These are phyloP conservation scores for Protosalanx chinensis DNA, from an alignment of 2,797 vertebrate species.

Conservation along the genomic window DNA sequence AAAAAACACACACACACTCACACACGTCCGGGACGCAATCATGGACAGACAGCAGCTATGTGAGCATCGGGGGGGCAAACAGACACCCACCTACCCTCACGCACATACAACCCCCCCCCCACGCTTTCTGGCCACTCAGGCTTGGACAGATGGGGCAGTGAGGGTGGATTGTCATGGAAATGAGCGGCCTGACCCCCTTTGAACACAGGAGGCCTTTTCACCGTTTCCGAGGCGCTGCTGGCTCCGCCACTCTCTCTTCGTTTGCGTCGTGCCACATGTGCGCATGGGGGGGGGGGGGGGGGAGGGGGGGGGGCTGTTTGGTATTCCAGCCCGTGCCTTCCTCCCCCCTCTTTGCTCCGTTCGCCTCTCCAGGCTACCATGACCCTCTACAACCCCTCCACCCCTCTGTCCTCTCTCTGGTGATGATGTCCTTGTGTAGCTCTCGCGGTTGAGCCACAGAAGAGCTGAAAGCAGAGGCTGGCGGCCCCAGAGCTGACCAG, in stretches of 20 bases:
- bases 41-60: neutral
- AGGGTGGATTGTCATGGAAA: constrained; percentile 66
- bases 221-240: neutral
- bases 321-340: neutral
- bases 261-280: neutral
- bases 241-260: neutral
- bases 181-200: constrained; percentile 57
- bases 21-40: neutral
- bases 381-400: neutral
- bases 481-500: no score
- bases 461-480: neutral
- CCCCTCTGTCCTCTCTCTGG: neutral
- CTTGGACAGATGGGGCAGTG: constrained; percentile 55
- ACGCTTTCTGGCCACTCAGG: constrained; percentile 5
- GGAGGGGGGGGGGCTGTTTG: neutral
- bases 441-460: neutral
- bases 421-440: neutral
- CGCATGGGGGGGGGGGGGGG: no score
- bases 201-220: constrained; percentile 27
- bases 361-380: neutral
- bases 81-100: constrained; percentile 16
- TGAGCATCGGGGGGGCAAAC: neutral
- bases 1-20: constrained; percentile 6
- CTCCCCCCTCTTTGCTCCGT: neutral
- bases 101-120: constrained; percentile 21